Evolutionary conservation across 1,140 invertebrate species (phyloP).

Genomic region (Pararge aegeria): DNA sequence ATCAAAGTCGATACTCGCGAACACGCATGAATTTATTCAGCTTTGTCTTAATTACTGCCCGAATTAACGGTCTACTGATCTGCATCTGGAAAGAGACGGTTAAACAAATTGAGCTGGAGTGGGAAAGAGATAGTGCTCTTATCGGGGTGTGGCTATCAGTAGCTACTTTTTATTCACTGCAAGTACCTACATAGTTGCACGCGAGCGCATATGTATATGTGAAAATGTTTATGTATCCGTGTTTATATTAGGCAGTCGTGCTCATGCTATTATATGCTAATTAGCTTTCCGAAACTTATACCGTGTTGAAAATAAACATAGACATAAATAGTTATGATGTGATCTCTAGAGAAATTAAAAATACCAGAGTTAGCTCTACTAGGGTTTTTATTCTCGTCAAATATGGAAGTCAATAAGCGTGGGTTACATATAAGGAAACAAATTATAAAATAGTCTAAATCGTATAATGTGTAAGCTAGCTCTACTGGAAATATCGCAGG

Average conservation of each 20-base stretch:
- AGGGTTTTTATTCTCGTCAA: too few relatives aligned
- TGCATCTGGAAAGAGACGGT: conserved; percentile 43
- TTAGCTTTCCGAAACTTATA: conserved; percentile 50
- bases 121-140: conserved; percentile 52
- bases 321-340: conserved; percentile 1
- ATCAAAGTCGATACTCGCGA: conserved; percentile 7
- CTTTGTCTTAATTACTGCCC: conserved; percentile 22
- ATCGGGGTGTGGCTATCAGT: conserved; percentile 73
- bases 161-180: conserved; percentile 63
- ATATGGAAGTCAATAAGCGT: not conserved
- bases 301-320: conserved; percentile 14
- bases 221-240: conserved; percentile 32
- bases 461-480: not conserved
- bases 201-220: conserved; percentile 48
- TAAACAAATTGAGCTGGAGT: conserved; percentile 36
- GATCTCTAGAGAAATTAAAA: conserved; percentile 6
- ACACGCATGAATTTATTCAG: conserved; percentile 1
- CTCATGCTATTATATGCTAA: conserved; percentile 61
- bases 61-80: conserved; percentile 50
- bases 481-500: conserved; percentile 16
- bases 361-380: too few relatives aligned
- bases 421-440: not conserved
- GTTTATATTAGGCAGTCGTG: conserved; percentile 41
- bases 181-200: conserved; percentile 55
- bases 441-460: not conserved